A percentile compares a stretch with the other conserved stretches of the same genome.
phyloP scores from a whole-genome alignment of 2,888 invertebrate species.

The Philereme vetulata region DNA sequence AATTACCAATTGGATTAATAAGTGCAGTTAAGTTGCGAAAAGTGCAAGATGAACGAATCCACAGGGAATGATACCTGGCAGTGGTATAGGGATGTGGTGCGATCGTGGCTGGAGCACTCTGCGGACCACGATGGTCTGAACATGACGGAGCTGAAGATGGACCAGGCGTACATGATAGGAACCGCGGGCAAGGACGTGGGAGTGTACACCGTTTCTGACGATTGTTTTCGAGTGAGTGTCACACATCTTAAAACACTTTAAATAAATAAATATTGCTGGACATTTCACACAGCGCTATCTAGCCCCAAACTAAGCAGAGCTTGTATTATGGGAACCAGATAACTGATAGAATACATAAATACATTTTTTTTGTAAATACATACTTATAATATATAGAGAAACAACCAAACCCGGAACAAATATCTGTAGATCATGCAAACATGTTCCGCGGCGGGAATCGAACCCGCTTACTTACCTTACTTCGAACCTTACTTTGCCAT shows the following conservation, averaged over 20 bases:
- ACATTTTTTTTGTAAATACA: no score
- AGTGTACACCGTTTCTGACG: conserved; percentile 87
- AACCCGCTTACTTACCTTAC: no score
- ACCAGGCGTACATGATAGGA: conserved; percentile 86
- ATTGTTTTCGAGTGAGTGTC: conserved; percentile 87
- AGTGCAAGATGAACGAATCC: conserved; percentile 66
- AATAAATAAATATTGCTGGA: no score
- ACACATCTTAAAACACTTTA: not conserved
- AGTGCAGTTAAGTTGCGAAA: conserved; percentile 33
- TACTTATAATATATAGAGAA: no score
- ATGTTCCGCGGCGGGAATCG: no score
- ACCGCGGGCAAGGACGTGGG: conserved; percentile 68
- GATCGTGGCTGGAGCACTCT: conserved; percentile 85
- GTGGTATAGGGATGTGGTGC: conserved; percentile 71
- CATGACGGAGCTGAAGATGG: conserved; percentile 84
- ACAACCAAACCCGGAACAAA: no score
- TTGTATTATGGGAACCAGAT: no score
- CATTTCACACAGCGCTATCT: no score
- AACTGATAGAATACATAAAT: no score
- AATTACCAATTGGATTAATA: conserved; percentile 18
- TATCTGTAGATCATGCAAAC: no score
- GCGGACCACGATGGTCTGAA: conserved; percentile 79
- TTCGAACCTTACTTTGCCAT: no score
- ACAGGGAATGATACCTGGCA: conserved; percentile 66
- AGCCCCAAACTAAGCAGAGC: no score